These are phyloP conservation scores for Callipepla californica DNA, from an alignment of 2,113 vertebrate genomes.

Conservation along the genomic window DNA sequence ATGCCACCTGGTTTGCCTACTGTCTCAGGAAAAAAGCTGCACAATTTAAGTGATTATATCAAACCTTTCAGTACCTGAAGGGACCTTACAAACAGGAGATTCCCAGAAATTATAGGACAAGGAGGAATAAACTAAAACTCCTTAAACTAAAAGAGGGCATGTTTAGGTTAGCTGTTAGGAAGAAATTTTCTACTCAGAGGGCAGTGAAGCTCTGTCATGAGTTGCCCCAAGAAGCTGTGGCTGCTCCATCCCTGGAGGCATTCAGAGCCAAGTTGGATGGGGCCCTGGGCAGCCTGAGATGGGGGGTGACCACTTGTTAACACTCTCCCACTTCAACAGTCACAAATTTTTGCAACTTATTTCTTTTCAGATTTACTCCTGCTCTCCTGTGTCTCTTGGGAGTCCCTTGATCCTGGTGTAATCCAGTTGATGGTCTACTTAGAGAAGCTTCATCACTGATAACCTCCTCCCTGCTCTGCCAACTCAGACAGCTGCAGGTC, in stretches of 20 bases:
- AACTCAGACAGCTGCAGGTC: not conserved
- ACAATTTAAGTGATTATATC: not conserved
- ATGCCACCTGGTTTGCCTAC: not conserved
- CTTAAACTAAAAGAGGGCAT: too few relatives aligned
- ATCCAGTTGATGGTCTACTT: not conserved
- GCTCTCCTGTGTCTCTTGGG: not conserved
- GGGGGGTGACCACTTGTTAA: not conserved
- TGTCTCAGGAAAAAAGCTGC: not conserved
- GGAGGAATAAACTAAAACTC: too few relatives aligned
- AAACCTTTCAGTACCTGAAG: too few relatives aligned
- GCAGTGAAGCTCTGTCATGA: too few relatives aligned
- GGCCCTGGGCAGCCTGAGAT: too few relatives aligned
- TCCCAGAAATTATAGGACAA: too few relatives aligned
- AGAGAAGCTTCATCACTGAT: accelerated
- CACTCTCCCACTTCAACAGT: not conserved
- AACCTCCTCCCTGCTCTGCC: not conserved
- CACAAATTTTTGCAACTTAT: not conserved
- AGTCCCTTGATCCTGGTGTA: not conserved
- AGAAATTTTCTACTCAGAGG: too few relatives aligned
- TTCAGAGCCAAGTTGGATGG: too few relatives aligned
- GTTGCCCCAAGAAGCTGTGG: too few relatives aligned
- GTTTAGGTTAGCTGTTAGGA: too few relatives aligned
- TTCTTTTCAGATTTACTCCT: not conserved
- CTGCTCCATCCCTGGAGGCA: too few relatives aligned
- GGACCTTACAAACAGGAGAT: too few relatives aligned